Percentiles rank a stretch among this genome's conserved stretches.
Conservation (phyloP, 2,797 vertebrate species). For the Spinibarbus caldwelli region DNA sequence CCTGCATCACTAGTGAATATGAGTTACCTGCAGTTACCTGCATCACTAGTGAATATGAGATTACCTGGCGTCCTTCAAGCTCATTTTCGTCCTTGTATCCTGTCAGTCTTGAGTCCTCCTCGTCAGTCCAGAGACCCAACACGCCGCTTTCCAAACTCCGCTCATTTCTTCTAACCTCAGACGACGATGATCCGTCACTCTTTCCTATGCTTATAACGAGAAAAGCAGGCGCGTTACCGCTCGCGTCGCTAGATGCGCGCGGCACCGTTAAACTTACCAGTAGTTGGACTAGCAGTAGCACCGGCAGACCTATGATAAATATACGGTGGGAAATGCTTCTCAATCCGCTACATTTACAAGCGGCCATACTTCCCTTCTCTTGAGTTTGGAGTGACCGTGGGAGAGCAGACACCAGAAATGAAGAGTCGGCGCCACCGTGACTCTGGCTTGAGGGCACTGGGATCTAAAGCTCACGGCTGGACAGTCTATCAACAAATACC, state of each 20-base stretch:
- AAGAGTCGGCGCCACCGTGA: constrained; percentile 32
- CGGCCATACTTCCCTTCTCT: constrained; percentile 47
- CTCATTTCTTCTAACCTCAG: constrained; percentile 6
- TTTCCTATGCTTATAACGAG: constrained; percentile 53
- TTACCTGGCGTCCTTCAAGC: constrained; percentile 51
- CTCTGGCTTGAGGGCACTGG: constrained; percentile 47
- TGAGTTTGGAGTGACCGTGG: constrained; percentile 25
- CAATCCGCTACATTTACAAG: constrained; percentile 27
- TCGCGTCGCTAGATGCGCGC: not conserved
- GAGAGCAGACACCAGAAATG: constrained; percentile 10
- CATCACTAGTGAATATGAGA: not conserved
- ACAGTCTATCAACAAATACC: constrained; percentile 22
- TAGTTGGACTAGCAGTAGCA: constrained; percentile 52
- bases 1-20: not conserved
- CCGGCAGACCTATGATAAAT: constrained; percentile 38
- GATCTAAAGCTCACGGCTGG: constrained; percentile 40
- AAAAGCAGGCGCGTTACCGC: constrained; percentile 37
- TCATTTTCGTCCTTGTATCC: constrained; percentile 55
- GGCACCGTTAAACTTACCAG: constrained; percentile 44
- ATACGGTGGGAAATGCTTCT: constrained; percentile 11
- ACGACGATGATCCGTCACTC: not conserved
- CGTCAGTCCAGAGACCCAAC: constrained; percentile 27
- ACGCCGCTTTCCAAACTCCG: not conserved
- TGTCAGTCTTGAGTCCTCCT: not conserved
- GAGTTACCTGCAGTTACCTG: constrained; percentile 46